phyloP scores from a whole-genome alignment of 2,888 invertebrate species.

The Platycnemis pennipes region DNA sequence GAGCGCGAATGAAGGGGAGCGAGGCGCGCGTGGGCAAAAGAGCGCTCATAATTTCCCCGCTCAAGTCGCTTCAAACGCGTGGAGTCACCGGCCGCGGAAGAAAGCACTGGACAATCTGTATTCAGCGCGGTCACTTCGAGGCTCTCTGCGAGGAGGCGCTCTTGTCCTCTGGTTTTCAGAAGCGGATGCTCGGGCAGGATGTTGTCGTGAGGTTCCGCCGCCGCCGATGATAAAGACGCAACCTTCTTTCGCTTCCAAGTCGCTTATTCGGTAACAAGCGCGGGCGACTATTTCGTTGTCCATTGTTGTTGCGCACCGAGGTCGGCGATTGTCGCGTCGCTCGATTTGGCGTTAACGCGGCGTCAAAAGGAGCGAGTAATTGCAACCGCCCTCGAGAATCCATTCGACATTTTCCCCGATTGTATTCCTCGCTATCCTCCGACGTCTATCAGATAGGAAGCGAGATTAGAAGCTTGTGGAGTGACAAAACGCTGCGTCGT shows the following conservation, averaged over 20 bases:
- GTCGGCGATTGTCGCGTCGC: constrained; percentile 2
- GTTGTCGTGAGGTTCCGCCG: constrained; percentile 6
- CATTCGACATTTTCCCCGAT: not conserved
- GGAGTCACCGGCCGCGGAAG: constrained; percentile 11
- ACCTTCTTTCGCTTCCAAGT: not conserved
- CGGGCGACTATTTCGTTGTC: not conserved
- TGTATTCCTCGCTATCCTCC: not conserved
- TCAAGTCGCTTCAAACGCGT: not conserved
- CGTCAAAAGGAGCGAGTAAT: not conserved
- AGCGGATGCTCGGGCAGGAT: not conserved
- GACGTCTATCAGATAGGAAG: not conserved
- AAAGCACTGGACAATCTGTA: not conserved
- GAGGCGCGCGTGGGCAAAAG: not conserved
- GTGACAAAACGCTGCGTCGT: not conserved
- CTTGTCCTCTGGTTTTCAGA: not conserved
- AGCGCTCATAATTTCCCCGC: not conserved
- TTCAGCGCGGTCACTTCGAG: not conserved
- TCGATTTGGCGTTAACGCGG: constrained; percentile 11
- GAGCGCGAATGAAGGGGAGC: not conserved
- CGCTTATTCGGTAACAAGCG: too few relatives aligned
- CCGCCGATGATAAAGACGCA: not conserved
- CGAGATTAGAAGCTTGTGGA: not conserved
- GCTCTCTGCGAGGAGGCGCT: too few relatives aligned
- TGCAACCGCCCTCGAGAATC: not conserved
- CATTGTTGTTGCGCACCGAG: constrained; percentile 3